Percentiles rank a stretch among this genome's conserved stretches.
These are phyloP conservation scores for Lysiphlebus fabarum DNA, from an alignment of 1,140 invertebrate genomes.

Conservation along the genomic window DNA sequence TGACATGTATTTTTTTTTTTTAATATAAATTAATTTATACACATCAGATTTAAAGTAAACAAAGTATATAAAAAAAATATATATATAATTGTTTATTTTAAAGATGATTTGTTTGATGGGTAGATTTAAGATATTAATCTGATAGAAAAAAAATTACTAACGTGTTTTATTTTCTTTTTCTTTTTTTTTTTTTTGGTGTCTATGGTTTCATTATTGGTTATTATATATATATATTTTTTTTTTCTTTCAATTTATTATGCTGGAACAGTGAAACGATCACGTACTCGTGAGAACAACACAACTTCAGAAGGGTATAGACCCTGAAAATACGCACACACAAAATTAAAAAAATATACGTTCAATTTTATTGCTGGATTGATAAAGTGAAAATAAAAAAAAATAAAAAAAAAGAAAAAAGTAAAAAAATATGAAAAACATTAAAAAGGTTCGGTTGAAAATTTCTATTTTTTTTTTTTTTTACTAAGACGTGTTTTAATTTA, in stretches of 20 bases:
- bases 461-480: too few species aligned
- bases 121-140: too few species aligned
- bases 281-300: constrained; percentile 59
- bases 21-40: too few species aligned
- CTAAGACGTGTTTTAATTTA: not conserved
- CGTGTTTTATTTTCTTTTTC: too few species aligned
- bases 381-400: not conserved
- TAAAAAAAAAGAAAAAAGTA: constrained; percentile 9
- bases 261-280: constrained; percentile 59
- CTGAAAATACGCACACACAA: constrained; percentile 38
- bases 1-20: too few species aligned
- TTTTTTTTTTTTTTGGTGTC: too few species aligned
- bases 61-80: too few species aligned
- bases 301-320: constrained; percentile 53
- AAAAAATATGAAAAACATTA: not conserved
- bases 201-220: not conserved
- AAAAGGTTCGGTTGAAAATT: too few species aligned
- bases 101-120: too few species aligned
- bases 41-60: too few species aligned
- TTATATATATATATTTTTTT: constrained; percentile 31
- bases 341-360: constrained; percentile 12
- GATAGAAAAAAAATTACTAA: too few species aligned
- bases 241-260: constrained; percentile 42
- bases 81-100: too few species aligned
- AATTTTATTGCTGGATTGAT: not conserved